Evolutionary conservation across 2,888 invertebrate species (phyloP).

Genomic region (Tanaodytes sp.): DNA sequence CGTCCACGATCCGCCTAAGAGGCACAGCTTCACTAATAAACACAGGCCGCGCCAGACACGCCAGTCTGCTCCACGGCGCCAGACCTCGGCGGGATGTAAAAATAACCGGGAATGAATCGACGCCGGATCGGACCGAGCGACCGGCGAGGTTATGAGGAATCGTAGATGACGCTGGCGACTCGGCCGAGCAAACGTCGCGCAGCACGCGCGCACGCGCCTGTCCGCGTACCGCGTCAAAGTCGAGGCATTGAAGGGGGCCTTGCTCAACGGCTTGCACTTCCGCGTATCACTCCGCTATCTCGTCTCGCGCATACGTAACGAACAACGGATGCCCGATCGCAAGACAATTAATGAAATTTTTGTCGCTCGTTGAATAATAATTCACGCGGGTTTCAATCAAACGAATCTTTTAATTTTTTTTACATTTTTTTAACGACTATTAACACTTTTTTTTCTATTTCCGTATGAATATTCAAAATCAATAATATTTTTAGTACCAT

Average conservation of each 20-base stretch:
- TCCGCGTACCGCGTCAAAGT: conserved; percentile 57
- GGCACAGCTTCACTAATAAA: too few species aligned
- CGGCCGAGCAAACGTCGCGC: conserved; percentile 57
- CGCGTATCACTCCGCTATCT: conserved; percentile 67
- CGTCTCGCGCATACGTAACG: conserved; percentile 58
- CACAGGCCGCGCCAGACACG: too few species aligned
- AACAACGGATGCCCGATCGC: conserved; percentile 48
- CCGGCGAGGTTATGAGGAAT: conserved; percentile 49
- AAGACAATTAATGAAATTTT: conserved; percentile 59
- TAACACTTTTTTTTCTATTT: too few species aligned
- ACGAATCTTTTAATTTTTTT: too few species aligned
- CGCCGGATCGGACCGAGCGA: conserved; percentile 46
- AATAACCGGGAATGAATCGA: conserved; percentile 54
- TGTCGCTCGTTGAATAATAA: conserved; percentile 28
- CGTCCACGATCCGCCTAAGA: too few species aligned
- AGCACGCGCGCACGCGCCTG: conserved; percentile 51
- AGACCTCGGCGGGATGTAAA: conserved; percentile 54
- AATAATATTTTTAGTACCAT: too few species aligned
- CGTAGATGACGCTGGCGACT: conserved; percentile 45
- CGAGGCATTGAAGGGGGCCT: conserved; percentile 69
- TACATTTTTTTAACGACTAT: too few species aligned
- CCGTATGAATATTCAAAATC: too few species aligned
- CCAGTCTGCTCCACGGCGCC: too few species aligned
- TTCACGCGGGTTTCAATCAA: too few species aligned
- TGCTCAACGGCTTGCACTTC: conserved; percentile 68